These are phyloP conservation scores for Brachionichthys hirsutus DNA, from an alignment of 2,113 vertebrate species.

Conservation along the genomic window DNA sequence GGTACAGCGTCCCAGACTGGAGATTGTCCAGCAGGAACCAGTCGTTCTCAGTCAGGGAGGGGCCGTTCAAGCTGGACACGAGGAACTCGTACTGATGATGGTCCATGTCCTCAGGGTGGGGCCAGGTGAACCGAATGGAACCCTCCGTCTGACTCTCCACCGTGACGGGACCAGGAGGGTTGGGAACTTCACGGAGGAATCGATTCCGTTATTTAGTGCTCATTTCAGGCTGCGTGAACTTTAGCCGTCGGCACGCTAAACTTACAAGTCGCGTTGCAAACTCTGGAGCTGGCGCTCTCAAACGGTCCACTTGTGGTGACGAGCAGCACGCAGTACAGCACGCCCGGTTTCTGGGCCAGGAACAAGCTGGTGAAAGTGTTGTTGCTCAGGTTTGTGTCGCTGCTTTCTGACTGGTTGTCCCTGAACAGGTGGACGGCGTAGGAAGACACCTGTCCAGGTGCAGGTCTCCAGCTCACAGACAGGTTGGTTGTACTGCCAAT, in stretches of 20 bases:
- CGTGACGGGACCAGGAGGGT: slow-evolving; percentile 51
- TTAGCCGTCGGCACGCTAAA: slow-evolving; percentile 11
- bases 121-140: slow-evolving; percentile 65
- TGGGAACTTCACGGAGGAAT: slow-evolving; percentile 57
- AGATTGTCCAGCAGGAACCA: slow-evolving; percentile 28
- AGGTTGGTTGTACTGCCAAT: slow-evolving; percentile 40
- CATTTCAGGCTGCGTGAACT: too few species aligned
- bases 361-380: background rate
- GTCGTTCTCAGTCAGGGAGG: background rate
- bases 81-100: slow-evolving; percentile 41
- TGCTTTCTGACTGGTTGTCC: fast-evolving
- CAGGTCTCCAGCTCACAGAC: slow-evolving; percentile 44
- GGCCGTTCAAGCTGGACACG: background rate
- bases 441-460: slow-evolving; percentile 20
- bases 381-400: background rate
- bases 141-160: slow-evolving; percentile 31
- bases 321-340: slow-evolving; percentile 42
- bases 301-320: slow-evolving; percentile 33
- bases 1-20: slow-evolving; percentile 49
- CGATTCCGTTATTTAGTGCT: background rate
- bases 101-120: slow-evolving; percentile 41
- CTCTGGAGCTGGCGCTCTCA: fast-evolving
- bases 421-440: slow-evolving; percentile 37
- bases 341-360: slow-evolving; percentile 22
- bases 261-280: slow-evolving; percentile 67